A percentile compares a stretch with the other conserved stretches of the same genome.
phyloP scores from a whole-genome alignment of 2,113 vertebrate species.

The Hippocampus abdominalis region DNA sequence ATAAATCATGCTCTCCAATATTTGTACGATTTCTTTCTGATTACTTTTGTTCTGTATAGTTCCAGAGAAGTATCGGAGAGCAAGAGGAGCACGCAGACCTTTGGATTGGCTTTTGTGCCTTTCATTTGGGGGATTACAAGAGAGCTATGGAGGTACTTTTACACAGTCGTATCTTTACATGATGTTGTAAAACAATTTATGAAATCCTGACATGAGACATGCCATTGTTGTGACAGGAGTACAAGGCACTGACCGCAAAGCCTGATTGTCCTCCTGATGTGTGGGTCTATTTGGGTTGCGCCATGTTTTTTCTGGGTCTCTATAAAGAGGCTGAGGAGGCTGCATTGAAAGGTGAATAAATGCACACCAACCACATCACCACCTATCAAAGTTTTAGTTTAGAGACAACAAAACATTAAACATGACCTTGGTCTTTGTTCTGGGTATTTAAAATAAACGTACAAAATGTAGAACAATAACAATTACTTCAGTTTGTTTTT shows the following conservation, averaged over 20 bases:
- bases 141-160: slow-evolving; percentile 85
- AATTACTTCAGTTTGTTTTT: neutral
- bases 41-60: slow-evolving; percentile 67
- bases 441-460: too few species aligned
- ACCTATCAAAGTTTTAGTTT: neutral
- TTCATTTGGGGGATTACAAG: slow-evolving; percentile 93
- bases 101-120: slow-evolving; percentile 92
- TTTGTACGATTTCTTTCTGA: neutral
- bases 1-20: neutral
- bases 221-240: slow-evolving; percentile 77
- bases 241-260: slow-evolving; percentile 75
- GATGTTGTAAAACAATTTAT: neutral
- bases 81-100: slow-evolving; percentile 80
- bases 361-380: neutral
- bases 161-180: neutral
- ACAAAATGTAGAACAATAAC: neutral
- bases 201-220: neutral
- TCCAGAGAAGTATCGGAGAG: slow-evolving; percentile 84
- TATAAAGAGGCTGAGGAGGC: slow-evolving; percentile 91
- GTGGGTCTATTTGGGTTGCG: slow-evolving; percentile 91
- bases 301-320: slow-evolving; percentile 90
- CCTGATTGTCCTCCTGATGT: slow-evolving; percentile 80
- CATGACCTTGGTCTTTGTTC: neutral
- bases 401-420: neutral
- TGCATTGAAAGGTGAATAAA: slow-evolving; percentile 82